These are phyloP conservation scores for Dolichotis patagonum DNA, from an alignment of 2,113 vertebrate species.

Conservation along the genomic window DNA sequence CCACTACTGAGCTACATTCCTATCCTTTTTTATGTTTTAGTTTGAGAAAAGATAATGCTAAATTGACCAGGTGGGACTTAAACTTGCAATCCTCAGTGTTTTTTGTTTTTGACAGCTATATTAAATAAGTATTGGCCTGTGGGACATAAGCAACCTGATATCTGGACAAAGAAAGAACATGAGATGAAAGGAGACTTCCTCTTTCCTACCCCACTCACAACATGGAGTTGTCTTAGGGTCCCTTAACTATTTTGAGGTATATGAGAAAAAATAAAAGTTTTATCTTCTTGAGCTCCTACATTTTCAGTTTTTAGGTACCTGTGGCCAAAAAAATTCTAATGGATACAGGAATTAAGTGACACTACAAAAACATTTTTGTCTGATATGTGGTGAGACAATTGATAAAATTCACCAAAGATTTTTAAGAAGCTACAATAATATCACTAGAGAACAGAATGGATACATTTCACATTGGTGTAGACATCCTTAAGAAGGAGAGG, in stretches of 20 bases:
- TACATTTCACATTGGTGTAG: neutral
- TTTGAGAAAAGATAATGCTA: neutral
- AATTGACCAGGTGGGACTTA: neutral
- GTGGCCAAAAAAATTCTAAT: constrained; percentile 6
- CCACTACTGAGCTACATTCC: no score
- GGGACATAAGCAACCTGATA: neutral
- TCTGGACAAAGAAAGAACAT: neutral
- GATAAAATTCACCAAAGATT: neutral
- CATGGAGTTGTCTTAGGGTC: neutral
- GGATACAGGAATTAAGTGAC: constrained; percentile 16
- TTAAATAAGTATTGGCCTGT: neutral
- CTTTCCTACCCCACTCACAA: neutral
- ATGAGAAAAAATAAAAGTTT: neutral
- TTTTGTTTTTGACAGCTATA: neutral
- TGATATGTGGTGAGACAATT: neutral
- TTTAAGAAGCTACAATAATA: neutral
- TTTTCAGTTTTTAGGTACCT: neutral
- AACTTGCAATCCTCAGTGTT: neutral
- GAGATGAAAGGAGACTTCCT: neutral
- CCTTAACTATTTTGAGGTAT: neutral
- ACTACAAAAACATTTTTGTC: neutral
- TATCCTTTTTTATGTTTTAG: neutral
- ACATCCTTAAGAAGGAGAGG: neutral
- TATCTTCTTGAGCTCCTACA: neutral
- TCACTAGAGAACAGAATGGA: neutral